Percentiles rank a stretch among this genome's conserved stretches.
These are phyloP conservation scores for Gnathonemus echidnorhynchus DNA, from an alignment of 2,113 vertebrate species.

Conservation along the genomic window DNA sequence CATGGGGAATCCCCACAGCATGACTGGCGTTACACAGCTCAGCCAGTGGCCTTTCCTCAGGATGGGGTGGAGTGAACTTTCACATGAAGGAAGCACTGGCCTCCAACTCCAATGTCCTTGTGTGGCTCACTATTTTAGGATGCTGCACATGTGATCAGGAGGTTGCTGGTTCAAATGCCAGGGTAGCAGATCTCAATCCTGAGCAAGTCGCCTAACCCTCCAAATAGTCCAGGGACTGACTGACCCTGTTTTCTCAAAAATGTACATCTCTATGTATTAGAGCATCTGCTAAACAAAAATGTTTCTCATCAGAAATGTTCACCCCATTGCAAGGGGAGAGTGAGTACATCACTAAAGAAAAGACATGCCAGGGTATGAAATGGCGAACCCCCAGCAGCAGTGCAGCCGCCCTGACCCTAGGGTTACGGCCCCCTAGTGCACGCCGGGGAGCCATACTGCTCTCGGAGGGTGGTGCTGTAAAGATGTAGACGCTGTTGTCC, in stretches of 20 bases:
- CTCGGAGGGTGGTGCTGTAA: constrained; percentile 72
- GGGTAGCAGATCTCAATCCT: background rate
- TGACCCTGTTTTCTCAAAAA: background rate
- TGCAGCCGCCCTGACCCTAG: background rate
- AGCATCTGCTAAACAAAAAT: background rate
- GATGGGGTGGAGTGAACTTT: background rate
- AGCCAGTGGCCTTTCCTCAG: background rate
- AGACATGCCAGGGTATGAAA: background rate
- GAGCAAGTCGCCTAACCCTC: background rate
- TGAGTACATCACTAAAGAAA: background rate
- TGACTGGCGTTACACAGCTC: background rate
- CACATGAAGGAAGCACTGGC: background rate
- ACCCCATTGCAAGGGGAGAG: background rate
- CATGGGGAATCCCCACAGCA: background rate
- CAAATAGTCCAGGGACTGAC: background rate
- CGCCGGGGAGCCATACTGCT: constrained; percentile 62
- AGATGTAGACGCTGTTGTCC: constrained; percentile 88
- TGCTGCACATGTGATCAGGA: background rate
- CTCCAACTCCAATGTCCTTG: background rate
- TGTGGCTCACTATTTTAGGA: background rate
- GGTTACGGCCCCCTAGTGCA: background rate
- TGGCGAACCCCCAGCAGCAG: background rate
- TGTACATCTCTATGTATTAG: background rate
- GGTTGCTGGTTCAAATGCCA: background rate
- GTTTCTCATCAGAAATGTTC: background rate